Conservation (phyloP, 2,888 invertebrate genomes). For the Capitulum mitella region DNA sequence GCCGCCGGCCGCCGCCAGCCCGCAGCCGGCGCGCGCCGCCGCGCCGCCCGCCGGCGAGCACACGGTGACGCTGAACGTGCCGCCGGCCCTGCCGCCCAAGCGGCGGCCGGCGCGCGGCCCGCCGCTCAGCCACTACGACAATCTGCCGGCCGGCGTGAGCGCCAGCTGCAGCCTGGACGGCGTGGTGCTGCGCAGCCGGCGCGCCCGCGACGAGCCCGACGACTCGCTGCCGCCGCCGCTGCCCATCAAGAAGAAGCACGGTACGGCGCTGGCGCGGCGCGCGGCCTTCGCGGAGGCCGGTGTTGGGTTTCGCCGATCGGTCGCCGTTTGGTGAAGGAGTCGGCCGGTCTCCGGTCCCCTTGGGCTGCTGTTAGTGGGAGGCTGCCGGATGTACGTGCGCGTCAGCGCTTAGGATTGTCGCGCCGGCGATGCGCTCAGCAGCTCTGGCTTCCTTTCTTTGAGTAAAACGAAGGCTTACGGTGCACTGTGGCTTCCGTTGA, state of each 20-base stretch:
- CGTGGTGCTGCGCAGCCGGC: neutral
- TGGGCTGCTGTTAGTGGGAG: too few species aligned
- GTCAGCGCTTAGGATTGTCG: too few species aligned
- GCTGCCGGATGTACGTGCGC: too few species aligned
- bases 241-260: slow-evolving; percentile 84
- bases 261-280: slow-evolving; percentile 8
- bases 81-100: slow-evolving; percentile 26
- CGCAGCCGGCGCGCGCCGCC: neutral
- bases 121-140: slow-evolving; percentile 4
- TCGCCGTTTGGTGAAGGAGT: too few species aligned
- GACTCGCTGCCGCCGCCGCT: slow-evolving; percentile 69
- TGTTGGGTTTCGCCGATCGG: too few species aligned
- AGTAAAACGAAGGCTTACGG: too few species aligned
- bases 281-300: too few species aligned
- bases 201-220: slow-evolving; percentile 42
- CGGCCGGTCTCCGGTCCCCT: too few species aligned
- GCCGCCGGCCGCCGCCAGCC: slow-evolving; percentile 5
- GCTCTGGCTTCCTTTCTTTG: too few species aligned
- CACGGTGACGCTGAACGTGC: slow-evolving; percentile 23
- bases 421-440: too few species aligned
- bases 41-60: neutral
- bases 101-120: neutral
- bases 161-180: slow-evolving; percentile 10
- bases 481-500: too few species aligned
- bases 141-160: neutral